Evolutionary conservation across 2,113 vertebrate species (phyloP), one percentile per base, ranked within the genome.

Genomic region (Vulpes lagopus): DNA sequence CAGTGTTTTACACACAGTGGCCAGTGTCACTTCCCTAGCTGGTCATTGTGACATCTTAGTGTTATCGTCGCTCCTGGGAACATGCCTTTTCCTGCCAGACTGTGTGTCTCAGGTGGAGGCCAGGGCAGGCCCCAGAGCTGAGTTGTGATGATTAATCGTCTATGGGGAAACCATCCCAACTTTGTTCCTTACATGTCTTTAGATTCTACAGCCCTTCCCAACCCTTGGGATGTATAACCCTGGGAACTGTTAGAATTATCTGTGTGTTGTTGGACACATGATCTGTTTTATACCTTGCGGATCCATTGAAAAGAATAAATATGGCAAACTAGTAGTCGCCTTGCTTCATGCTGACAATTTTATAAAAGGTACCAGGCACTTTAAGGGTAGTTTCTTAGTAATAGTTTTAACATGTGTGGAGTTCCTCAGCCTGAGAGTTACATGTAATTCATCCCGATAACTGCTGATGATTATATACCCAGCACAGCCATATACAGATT

Each of bases 261-360:
- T 43, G 7, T 8, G 43, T 43, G 43, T 8, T 43, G 43, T 4
- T 85, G 49, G 62, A 91, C 32, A 89, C 25, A 14, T 91, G 59
- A 32, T 67, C 53, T 69, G 0, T 76, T 76, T 95, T 94, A 35
- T 84, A 55, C n/a, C 23, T 38, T 87, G 23, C 9, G 49, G 17
- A 65, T 64, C 49, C 74, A 80, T 27, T 92, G 60, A 87, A 91
- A 81, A 91, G 71, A 88, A 51, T 78, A 87, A 80, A 74, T 62
- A 49, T 80, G 23, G 15, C 43, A 43, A 35, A 82, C 20, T 71
- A 25, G 10, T 74, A 32, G 16, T 79, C 89, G 10, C 19, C 55
- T 94, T 83, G 79, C 49, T 85, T 89, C 62, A 79, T 73, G 90
- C 67, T 64, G 49, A 71, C 64, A 59, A 8, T 91, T 89, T 93